Conservation (phyloP, 2,888 invertebrate genomes). For the Pyralis farinalis region DNA sequence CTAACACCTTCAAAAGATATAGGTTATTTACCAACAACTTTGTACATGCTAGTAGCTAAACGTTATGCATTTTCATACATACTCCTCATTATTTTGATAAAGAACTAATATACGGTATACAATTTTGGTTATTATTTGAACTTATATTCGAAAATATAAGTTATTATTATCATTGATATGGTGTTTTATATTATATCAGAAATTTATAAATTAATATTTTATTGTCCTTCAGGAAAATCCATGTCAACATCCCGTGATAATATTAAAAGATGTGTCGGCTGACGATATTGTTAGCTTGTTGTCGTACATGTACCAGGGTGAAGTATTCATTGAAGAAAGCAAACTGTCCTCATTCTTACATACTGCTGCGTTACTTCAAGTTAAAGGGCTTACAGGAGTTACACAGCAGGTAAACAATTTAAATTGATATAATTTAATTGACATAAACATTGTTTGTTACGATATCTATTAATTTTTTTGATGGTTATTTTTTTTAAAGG, state of each 20-base stretch:
- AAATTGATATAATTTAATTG: too few species aligned
- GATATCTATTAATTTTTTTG: too few species aligned
- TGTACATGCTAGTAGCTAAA: background rate
- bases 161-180: too few species aligned
- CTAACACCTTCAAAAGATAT: constrained; percentile 23
- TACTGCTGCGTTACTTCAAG: constrained; percentile 85
- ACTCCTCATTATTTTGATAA: too few species aligned
- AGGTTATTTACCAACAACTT: constrained; percentile 1
- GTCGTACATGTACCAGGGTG: constrained; percentile 87
- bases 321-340: constrained; percentile 85
- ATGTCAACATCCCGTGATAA: constrained; percentile 87
- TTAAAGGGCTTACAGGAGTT: constrained; percentile 83
- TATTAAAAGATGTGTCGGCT: constrained; percentile 85
- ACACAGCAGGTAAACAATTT: constrained; percentile 58
- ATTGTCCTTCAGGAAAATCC: constrained; percentile 87
- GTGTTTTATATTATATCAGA: too few species aligned
- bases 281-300: constrained; percentile 84
- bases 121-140: too few species aligned
- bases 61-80: too few species aligned
- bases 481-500: too few species aligned
- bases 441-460: too few species aligned
- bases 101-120: too few species aligned
- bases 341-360: constrained; percentile 84
- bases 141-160: too few species aligned
- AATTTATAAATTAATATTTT: too few species aligned